Evolutionary conservation across 2,888 invertebrate genomes (phyloP).

Genomic region (Drosophila gaucha): DNA sequence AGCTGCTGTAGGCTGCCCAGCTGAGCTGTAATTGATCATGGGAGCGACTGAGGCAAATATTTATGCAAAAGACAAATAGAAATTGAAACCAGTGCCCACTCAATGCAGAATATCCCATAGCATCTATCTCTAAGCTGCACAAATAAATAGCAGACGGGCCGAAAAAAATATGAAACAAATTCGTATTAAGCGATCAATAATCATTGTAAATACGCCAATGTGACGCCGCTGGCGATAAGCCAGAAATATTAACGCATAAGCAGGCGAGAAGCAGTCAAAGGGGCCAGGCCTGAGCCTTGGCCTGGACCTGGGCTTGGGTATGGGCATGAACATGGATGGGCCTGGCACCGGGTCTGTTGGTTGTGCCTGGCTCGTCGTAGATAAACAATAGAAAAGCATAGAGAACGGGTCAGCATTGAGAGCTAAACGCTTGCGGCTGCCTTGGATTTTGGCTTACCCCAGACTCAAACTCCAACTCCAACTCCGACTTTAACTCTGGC

Average conservation of each 20-base stretch:
- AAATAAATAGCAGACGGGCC: slow-evolving; percentile 40
- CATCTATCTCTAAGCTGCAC: slow-evolving; percentile 47
- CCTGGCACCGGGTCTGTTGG: slow-evolving; percentile 21
- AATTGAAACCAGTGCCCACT: slow-evolving; percentile 43
- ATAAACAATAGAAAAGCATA: slow-evolving; percentile 78
- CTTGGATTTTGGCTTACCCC: slow-evolving; percentile 22
- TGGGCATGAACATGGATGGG: slow-evolving; percentile 8
- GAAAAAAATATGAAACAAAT: slow-evolving; percentile 40
- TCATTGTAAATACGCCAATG: slow-evolving; percentile 77
- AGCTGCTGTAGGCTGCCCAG: neutral
- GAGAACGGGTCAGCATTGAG: slow-evolving; percentile 66
- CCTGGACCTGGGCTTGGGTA: neutral
- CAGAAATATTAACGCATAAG: slow-evolving; percentile 70
- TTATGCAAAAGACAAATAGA: slow-evolving; percentile 42
- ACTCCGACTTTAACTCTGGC: neutral
- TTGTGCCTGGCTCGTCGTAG: slow-evolving; percentile 54
- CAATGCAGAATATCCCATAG: slow-evolving; percentile 37
- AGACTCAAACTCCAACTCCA: slow-evolving; percentile 2
- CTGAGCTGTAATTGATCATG: slow-evolving; percentile 61
- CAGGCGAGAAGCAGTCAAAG: slow-evolving; percentile 9
- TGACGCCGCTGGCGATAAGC: slow-evolving; percentile 75
- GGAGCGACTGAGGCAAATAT: slow-evolving; percentile 41
- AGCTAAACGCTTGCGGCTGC: slow-evolving; percentile 57
- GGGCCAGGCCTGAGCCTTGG: slow-evolving; percentile 11
- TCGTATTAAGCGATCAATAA: slow-evolving; percentile 82